A percentile compares a stretch with the other conserved stretches of the same genome.
phyloP scores from a whole-genome alignment of 2,888 invertebrate genomes.

The Macropis europaea region DNA sequence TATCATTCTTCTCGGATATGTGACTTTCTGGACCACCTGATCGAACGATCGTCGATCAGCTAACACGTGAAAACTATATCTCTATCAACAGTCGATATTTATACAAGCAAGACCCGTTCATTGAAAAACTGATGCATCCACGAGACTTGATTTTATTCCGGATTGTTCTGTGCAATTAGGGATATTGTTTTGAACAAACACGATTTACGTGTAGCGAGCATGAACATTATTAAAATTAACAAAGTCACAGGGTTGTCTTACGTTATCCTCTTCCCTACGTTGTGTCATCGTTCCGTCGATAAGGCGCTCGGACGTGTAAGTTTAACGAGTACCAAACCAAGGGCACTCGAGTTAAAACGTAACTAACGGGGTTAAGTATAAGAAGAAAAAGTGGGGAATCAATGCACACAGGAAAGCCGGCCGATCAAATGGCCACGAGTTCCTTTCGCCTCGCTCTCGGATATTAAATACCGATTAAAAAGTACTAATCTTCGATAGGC shows the following conservation, averaged over 20 bases:
- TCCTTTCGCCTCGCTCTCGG: background rate
- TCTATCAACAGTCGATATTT: background rate
- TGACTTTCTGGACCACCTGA: slow-evolving; percentile 21
- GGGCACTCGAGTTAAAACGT: slow-evolving; percentile 56
- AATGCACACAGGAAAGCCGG: background rate
- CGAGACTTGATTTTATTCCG: background rate
- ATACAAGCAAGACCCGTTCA: background rate
- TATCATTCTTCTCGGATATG: slow-evolving; percentile 35
- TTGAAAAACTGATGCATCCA: background rate
- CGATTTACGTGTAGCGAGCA: too few species aligned
- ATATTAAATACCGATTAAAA: slow-evolving; percentile 44
- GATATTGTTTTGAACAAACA: too few species aligned
- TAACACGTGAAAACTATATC: background rate
- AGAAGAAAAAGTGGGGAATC: slow-evolving; percentile 20
- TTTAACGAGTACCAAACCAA: slow-evolving; percentile 60
- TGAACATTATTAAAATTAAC: background rate
- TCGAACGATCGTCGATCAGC: background rate
- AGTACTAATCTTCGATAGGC: slow-evolving; percentile 40
- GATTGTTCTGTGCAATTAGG: too few species aligned
- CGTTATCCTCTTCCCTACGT: slow-evolving; percentile 1
- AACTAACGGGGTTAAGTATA: slow-evolving; percentile 45
- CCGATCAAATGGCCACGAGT: background rate
- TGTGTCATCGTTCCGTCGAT: slow-evolving; percentile 49
- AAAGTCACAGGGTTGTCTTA: background rate
- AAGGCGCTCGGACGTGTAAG: slow-evolving; percentile 56